These are phyloP conservation scores for Sussaba pulchella DNA, from an alignment of 2,888 invertebrate genomes.

Conservation along the genomic window DNA sequence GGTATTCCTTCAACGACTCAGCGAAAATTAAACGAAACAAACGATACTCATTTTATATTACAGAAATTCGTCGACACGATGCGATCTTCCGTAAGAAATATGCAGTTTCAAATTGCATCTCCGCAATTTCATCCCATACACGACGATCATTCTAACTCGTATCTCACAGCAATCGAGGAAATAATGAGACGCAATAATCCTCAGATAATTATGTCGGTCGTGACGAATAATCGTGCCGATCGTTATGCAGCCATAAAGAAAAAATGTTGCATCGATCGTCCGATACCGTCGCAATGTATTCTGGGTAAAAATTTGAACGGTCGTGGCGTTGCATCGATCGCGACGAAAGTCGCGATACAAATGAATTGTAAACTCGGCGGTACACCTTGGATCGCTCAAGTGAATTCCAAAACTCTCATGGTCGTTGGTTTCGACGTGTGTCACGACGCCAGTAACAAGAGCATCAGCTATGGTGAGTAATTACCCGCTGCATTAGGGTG, in stretches of 20 bases:
- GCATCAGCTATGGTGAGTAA: conserved; percentile 82
- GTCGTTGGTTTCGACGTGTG: conserved; percentile 96
- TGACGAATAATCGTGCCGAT: conserved; percentile 89
- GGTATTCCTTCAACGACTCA: too few relatives aligned
- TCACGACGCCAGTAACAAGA: conserved; percentile 90
- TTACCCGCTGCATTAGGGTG: too few relatives aligned
- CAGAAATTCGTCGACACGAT: conserved; percentile 68
- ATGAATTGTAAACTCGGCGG: conserved; percentile 97
- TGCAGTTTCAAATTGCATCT: conserved; percentile 84
- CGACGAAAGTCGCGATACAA: conserved; percentile 96
- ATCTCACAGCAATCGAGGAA: conserved; percentile 87
- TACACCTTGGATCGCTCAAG: conserved; percentile 92
- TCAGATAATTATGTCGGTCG: conserved; percentile 88
- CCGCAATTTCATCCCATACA: conserved; percentile 84
- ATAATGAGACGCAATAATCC: conserved; percentile 87
- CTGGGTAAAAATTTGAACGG: conserved; percentile 85
- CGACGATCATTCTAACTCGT: conserved; percentile 87
- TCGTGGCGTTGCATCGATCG: conserved; percentile 91
- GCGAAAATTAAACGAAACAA: too few relatives aligned
- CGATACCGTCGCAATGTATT: conserved; percentile 89
- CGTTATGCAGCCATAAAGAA: conserved; percentile 95
- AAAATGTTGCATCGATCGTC: conserved; percentile 91
- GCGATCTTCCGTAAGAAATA: conserved; percentile 72
- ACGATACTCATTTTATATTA: too few relatives aligned
- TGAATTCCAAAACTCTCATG: conserved; percentile 90